These are phyloP conservation scores for Cephus rjabovi DNA, from an alignment of 2,888 invertebrate genomes.

Conservation along the genomic window DNA sequence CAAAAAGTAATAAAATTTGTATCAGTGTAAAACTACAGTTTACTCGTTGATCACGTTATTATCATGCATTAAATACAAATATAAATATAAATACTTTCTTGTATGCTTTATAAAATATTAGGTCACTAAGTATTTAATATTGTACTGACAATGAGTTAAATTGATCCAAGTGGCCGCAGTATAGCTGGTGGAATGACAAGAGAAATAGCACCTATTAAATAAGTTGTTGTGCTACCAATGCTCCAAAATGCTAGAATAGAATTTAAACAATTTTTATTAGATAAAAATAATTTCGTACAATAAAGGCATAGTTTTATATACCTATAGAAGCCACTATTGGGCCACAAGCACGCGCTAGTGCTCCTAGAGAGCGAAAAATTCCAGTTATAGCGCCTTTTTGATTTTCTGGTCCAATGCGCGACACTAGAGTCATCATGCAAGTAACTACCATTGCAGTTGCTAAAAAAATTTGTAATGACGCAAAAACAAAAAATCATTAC, in stretches of 20 bases:
- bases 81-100: neutral
- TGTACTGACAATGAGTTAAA: neutral
- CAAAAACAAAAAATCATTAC: slow-evolving; percentile 10
- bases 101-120: neutral
- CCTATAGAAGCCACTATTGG: slow-evolving; percentile 89
- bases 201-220: slow-evolving; percentile 81
- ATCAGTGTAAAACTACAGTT: neutral
- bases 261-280: slow-evolving; percentile 38
- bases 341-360: slow-evolving; percentile 91
- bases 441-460: slow-evolving; percentile 95
- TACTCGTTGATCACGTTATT: neutral
- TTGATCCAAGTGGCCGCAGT: slow-evolving; percentile 58
- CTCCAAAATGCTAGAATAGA: slow-evolving; percentile 86
- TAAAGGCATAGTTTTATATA: slow-evolving; percentile 56
- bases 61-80: neutral
- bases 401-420: slow-evolving; percentile 81
- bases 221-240: slow-evolving; percentile 85
- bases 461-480: slow-evolving; percentile 57
- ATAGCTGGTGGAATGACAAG: slow-evolving; percentile 82
- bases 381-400: slow-evolving; percentile 95
- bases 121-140: neutral
- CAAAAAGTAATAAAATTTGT: neutral
- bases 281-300: slow-evolving; percentile 16
- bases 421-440: slow-evolving; percentile 93
- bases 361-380: slow-evolving; percentile 93